These are phyloP conservation scores for Ciconia boyciana DNA, from an alignment of 2,113 vertebrate species.

Conservation along the genomic window DNA sequence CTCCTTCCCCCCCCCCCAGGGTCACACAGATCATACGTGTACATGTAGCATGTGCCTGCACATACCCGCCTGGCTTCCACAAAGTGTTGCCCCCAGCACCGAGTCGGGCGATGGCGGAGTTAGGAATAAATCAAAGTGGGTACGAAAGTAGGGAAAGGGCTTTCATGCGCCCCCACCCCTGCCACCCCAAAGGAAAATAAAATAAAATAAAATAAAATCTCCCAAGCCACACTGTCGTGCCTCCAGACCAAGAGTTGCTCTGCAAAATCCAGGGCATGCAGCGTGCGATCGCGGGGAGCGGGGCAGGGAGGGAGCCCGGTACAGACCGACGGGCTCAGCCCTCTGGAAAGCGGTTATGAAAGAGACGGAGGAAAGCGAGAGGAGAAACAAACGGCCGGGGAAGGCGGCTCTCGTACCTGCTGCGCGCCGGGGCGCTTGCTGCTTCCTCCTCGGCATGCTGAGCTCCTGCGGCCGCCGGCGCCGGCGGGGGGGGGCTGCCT, in stretches of 20 bases:
- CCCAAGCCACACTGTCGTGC: not conserved
- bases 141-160: not conserved
- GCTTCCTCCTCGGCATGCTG: conserved; percentile 98
- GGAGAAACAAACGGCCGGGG: not conserved
- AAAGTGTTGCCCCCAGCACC: not conserved
- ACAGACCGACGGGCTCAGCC: not conserved
- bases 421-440: conserved; percentile 97
- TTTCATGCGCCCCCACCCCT: not conserved
- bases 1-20: not conserved
- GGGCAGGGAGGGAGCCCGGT: not conserved
- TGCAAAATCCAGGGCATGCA: not conserved
- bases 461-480: conserved; percentile 61
- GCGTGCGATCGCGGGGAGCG: not conserved
- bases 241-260: conserved; percentile 42
- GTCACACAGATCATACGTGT: not conserved
- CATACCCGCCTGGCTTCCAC: not conserved
- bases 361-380: not conserved
- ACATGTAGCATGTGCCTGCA: not conserved
- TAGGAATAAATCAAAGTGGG: conserved; percentile 17
- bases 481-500: conserved; percentile 74
- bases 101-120: not conserved
- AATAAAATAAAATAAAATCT: not conserved
- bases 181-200: not conserved
- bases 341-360: not conserved
- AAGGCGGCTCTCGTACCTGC: conserved; percentile 83